Conservation (phyloP, 1,140 invertebrate genomes). For the Cryptotermes secundus region DNA sequence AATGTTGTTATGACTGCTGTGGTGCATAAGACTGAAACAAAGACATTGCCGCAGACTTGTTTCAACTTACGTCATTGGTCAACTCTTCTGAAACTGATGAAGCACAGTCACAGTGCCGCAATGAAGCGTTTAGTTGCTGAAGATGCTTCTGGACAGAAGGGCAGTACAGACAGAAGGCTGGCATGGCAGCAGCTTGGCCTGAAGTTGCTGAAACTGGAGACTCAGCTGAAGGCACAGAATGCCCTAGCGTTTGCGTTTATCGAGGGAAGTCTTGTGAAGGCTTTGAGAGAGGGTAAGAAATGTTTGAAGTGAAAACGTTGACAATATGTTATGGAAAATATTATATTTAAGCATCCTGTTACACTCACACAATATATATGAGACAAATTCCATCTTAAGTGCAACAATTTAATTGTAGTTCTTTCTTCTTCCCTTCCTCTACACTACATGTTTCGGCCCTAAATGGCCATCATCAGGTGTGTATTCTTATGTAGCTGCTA, state of each 20-base stretch:
- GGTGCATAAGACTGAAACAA: no score
- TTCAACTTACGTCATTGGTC: conserved; percentile 64
- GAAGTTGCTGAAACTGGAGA: conserved; percentile 68
- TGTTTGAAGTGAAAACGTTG: neutral
- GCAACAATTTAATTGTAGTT: no score
- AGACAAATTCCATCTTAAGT: no score
- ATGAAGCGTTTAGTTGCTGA: conserved; percentile 54
- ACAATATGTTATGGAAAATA: no score
- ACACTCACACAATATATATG: no score
- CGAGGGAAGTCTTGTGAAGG: conserved; percentile 89
- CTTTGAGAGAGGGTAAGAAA: conserved; percentile 71
- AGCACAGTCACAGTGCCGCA: conserved; percentile 69
- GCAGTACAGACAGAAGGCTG: conserved; percentile 23
- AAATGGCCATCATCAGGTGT: no score
- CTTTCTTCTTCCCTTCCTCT: no score
- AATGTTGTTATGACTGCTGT: no score
- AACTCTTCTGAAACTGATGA: conserved; percentile 73
- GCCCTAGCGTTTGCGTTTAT: conserved; percentile 89
- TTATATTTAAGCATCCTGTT: no score
- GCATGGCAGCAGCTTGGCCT: conserved; percentile 65
- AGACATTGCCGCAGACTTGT: neutral
- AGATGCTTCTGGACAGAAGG: neutral
- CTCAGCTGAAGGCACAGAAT: conserved; percentile 67
- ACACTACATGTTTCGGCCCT: no score
- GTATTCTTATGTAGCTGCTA: no score